A percentile compares a stretch with the other conserved stretches of the same genome.
Conservation (phyloP, 1,140 invertebrate genomes). For the Hylyphantes graminicola region DNA sequence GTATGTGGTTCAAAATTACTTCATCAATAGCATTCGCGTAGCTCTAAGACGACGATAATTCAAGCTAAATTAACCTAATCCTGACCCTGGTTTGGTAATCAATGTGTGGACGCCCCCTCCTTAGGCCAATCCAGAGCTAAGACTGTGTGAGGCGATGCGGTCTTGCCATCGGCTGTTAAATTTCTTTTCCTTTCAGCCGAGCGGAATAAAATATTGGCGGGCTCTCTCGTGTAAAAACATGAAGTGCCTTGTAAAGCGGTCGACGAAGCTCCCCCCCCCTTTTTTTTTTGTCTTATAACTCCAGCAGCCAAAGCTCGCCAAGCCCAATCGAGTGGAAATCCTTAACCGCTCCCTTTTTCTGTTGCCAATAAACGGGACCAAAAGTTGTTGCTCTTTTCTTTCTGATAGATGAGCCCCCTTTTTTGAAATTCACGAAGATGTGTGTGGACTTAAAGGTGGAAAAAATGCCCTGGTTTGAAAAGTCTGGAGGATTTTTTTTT, state of each 20-base stretch:
- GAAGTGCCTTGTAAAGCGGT: slow-evolving; percentile 60
- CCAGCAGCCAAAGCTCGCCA: neutral
- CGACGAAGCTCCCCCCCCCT: neutral
- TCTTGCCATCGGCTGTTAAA: slow-evolving; percentile 53
- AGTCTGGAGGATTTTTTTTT: no score
- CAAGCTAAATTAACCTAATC: no score
- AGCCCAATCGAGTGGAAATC: slow-evolving; percentile 52
- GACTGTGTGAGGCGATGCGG: slow-evolving; percentile 32
- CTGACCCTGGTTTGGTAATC: neutral
- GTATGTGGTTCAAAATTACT: no score
- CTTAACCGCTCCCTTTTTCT: slow-evolving; percentile 34
- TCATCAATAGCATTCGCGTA: no score
- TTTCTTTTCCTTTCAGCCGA: slow-evolving; percentile 47
- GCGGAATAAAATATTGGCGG: slow-evolving; percentile 59
- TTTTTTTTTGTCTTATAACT: no score
- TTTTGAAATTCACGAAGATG: slow-evolving; percentile 31
- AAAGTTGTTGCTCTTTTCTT: slow-evolving; percentile 44
- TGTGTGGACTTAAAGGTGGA: neutral
- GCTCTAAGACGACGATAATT: no score
- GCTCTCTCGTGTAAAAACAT: slow-evolving; percentile 58
- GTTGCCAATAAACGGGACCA: slow-evolving; percentile 32
- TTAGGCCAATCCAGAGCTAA: slow-evolving; percentile 17
- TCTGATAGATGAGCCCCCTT: slow-evolving; percentile 48
- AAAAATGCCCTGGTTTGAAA: neutral
- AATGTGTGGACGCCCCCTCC: slow-evolving; percentile 39